Conservation (phyloP, 1,140 invertebrate genomes). For the Drosophila erecta region DNA sequence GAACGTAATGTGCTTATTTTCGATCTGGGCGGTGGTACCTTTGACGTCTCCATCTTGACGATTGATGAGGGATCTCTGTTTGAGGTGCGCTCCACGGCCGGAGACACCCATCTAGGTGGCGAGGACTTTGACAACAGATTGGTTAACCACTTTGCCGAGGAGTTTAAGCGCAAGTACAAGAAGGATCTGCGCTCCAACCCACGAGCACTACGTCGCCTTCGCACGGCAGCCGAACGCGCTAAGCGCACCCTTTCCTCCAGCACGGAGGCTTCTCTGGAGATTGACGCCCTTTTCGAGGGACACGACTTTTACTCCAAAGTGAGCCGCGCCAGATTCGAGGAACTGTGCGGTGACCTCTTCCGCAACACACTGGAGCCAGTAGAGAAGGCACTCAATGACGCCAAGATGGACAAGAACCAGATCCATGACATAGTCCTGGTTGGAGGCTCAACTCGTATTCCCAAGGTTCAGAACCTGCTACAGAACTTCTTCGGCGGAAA, state of each 20-base stretch:
- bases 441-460: constrained; percentile 88
- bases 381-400: constrained; percentile 90
- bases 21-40: constrained; percentile 90
- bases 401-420: constrained; percentile 89
- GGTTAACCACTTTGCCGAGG: constrained; percentile 90
- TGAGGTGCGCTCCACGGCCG: constrained; percentile 91
- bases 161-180: constrained; percentile 92
- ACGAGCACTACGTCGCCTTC: constrained; percentile 90
- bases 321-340: constrained; percentile 93
- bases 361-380: constrained; percentile 88
- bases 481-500: constrained; percentile 88
- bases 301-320: constrained; percentile 94
- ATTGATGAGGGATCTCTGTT: constrained; percentile 94
- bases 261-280: constrained; percentile 89
- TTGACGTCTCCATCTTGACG: constrained; percentile 94
- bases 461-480: constrained; percentile 88
- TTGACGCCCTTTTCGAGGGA: constrained; percentile 90
- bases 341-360: constrained; percentile 93
- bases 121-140: constrained; percentile 95
- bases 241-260: constrained; percentile 88
- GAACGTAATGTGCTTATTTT: constrained; percentile 90
- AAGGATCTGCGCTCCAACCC: constrained; percentile 91
- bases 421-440: constrained; percentile 88
- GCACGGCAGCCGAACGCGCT: constrained; percentile 90
- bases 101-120: constrained; percentile 90